phyloP scores from a whole-genome alignment of 2,113 vertebrate species.

The Microtus pennsylvanicus region DNA sequence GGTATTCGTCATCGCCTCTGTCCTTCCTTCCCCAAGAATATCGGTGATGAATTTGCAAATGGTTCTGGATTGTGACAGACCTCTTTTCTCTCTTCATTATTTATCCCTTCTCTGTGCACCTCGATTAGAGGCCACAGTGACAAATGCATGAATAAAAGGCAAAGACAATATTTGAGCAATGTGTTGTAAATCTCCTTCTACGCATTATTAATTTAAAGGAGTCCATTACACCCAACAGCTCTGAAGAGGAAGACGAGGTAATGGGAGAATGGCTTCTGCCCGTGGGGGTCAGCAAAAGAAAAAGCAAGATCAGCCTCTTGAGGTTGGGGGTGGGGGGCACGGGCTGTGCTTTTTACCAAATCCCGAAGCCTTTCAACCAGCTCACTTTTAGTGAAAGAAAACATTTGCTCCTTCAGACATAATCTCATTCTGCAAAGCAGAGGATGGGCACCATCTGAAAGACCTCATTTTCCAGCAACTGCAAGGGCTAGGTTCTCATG shows the following conservation, averaged over 20 bases:
- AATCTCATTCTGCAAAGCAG: background rate
- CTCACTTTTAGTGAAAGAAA: background rate
- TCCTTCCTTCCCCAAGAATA: constrained; percentile 83
- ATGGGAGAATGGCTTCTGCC: constrained; percentile 51
- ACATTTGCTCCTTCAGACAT: background rate
- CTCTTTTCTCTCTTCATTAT: constrained; percentile 86
- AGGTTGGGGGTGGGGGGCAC: fast-evolving
- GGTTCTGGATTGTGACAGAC: constrained; percentile 87
- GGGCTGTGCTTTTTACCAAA: background rate
- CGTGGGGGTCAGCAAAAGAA: constrained; percentile 76
- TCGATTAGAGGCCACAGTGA: constrained; percentile 89
- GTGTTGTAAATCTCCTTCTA: constrained; percentile 89
- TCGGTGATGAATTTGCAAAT: constrained; percentile 91
- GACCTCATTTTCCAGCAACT: background rate
- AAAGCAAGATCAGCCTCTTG: constrained; percentile 68
- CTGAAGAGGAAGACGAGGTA: constrained; percentile 82
- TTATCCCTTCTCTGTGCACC: constrained; percentile 88
- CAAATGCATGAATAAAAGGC: constrained; percentile 90
- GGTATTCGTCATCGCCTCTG: constrained; percentile 86
- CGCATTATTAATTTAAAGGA: constrained; percentile 90
- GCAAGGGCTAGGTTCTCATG: background rate
- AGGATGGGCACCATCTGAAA: background rate
- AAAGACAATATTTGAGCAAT: constrained; percentile 88
- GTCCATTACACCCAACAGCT: constrained; percentile 83
- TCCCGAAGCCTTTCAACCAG: background rate